Percentiles rank a stretch among this genome's conserved stretches.
Conservation (phyloP, 2,797 vertebrate species). For the Ceyx erithaca region DNA sequence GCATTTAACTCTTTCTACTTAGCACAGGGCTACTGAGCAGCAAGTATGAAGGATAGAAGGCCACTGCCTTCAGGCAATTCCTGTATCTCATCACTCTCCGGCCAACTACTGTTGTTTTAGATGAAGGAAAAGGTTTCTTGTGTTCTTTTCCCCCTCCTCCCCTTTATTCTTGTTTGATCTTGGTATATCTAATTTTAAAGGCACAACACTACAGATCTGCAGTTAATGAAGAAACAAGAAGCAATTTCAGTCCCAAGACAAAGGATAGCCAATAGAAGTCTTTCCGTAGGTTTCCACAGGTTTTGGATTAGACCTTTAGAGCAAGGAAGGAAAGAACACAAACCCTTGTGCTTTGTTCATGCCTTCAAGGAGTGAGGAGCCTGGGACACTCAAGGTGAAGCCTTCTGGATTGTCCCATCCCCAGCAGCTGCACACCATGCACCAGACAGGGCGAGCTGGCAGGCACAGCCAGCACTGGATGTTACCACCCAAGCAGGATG, state of each 20-base stretch:
- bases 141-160: not conserved
- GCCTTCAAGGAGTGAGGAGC: not conserved
- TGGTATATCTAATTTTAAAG: not conserved
- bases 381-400: rapidly evolving
- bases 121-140: not conserved
- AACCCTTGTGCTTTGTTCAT: not conserved
- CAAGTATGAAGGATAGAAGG: not conserved
- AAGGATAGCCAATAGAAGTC: rapidly evolving
- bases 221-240: not conserved
- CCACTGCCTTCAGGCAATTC: not conserved
- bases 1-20: not conserved
- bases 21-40: not conserved
- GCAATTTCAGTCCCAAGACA: not conserved
- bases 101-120: not conserved
- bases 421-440: rapidly evolving
- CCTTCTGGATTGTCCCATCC: not conserved
- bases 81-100: not conserved
- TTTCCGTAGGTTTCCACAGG: not conserved
- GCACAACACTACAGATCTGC: not conserved
- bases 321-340: not conserved
- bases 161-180: not conserved
- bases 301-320: not conserved
- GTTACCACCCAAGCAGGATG: not conserved
- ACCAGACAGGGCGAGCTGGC: rapidly evolving
- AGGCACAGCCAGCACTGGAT: not conserved